phyloP scores from a whole-genome alignment of 2,113 vertebrate species.

The Malurus alboscapulatus region DNA sequence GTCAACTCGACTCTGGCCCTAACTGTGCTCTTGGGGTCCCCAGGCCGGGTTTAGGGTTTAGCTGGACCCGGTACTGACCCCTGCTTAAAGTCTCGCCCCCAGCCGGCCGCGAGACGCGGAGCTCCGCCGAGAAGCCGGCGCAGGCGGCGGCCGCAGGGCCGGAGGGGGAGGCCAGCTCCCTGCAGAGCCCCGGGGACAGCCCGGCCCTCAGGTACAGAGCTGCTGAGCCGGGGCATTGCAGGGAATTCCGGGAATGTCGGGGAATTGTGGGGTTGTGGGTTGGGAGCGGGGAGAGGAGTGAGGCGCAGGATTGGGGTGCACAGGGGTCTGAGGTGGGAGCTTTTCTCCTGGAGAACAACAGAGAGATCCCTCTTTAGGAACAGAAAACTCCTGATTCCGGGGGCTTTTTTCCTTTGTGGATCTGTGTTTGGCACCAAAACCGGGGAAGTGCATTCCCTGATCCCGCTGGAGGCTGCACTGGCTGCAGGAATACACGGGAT shows the following conservation, averaged over 20 bases:
- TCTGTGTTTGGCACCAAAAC: neutral
- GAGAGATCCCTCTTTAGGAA: neutral
- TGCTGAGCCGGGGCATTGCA: no score
- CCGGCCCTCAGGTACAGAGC: constrained; percentile 83
- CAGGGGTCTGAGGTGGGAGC: no score
- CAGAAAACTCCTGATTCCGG: fast-evolving
- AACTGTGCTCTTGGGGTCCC: neutral
- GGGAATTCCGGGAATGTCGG: fast-evolving
- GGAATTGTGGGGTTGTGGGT: fast-evolving
- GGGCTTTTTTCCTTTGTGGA: neutral
- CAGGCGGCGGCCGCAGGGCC: constrained; percentile 83
- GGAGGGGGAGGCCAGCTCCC: constrained; percentile 90
- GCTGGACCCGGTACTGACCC: neutral
- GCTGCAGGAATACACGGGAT: neutral
- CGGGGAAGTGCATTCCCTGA: neutral
- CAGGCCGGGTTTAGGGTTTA: neutral
- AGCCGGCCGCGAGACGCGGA: neutral
- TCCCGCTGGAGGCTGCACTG: neutral
- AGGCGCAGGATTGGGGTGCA: neutral
- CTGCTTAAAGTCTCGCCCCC: neutral
- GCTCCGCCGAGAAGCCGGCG: constrained; percentile 73
- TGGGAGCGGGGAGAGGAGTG: fast-evolving
- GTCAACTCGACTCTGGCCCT: neutral
- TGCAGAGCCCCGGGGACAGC: constrained; percentile 88
- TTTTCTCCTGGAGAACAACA: neutral